Conservation (phyloP, 1,140 invertebrate species). For the Hyles vespertilio region DNA sequence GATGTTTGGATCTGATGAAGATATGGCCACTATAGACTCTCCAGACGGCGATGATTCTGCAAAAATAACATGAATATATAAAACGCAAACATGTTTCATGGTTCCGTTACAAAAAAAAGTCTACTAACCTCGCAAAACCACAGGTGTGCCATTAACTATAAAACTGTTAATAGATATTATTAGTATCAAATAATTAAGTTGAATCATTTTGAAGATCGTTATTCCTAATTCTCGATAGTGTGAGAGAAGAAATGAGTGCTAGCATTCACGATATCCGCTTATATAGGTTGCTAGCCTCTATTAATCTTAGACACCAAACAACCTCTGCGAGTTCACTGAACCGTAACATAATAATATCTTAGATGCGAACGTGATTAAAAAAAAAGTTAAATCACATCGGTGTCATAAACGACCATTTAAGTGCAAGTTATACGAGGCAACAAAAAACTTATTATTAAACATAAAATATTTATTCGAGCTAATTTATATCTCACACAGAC, state of each 20-base stretch:
- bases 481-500: no score
- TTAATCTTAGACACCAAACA: slow-evolving; percentile 2
- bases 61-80: slow-evolving; percentile 12
- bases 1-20: slow-evolving; percentile 22
- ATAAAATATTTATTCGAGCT: no score
- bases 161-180: not conserved
- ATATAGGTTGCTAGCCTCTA: slow-evolving; percentile 18
- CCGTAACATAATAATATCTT: slow-evolving; percentile 8
- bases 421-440: slow-evolving; percentile 1
- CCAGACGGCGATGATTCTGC: slow-evolving; percentile 28
- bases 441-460: no score
- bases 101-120: no score
- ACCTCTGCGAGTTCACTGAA: slow-evolving; percentile 4
- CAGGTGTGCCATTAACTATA: slow-evolving; percentile 7
- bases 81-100: no score
- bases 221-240: slow-evolving; percentile 4
- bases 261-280: slow-evolving; percentile 8
- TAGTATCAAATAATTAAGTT: no score
- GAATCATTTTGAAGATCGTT: not conserved
- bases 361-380: slow-evolving; percentile 11
- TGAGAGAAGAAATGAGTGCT: slow-evolving; percentile 8
- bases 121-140: slow-evolving; percentile 16
- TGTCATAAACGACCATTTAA: slow-evolving; percentile 5
- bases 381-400: slow-evolving; percentile 5
- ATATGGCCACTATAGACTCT: slow-evolving; percentile 23